A percentile compares a stretch with the other conserved stretches of the same genome.
Evolutionary conservation across 2,113 vertebrate genomes (phyloP).

Genomic region (Sigmodon hispidus): DNA sequence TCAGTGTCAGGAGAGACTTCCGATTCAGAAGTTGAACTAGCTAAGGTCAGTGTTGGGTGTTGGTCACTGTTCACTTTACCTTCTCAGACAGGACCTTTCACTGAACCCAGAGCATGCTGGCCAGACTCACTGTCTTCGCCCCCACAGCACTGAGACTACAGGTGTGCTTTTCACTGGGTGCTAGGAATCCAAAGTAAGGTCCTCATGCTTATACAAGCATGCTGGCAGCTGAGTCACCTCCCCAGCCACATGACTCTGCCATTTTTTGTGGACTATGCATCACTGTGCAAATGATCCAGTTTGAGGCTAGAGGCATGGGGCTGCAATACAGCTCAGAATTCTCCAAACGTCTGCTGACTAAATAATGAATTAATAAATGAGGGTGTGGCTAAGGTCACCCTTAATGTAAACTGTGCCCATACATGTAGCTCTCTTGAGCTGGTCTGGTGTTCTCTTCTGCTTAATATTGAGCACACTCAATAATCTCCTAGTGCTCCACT

Average conservation of each 20-base stretch:
- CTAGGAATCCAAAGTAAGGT: not conserved
- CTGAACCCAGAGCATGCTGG: not conserved
- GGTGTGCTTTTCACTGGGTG: not conserved
- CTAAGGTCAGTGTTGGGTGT: not conserved
- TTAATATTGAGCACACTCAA: conserved; percentile 85
- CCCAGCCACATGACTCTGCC: not conserved
- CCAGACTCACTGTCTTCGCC: not conserved
- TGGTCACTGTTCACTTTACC: no score
- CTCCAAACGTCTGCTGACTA: not conserved
- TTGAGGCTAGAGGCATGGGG: not conserved
- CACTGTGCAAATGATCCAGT: not conserved
- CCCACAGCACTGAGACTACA: not conserved
- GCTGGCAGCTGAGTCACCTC: no score
- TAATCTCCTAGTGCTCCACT: conserved; percentile 75
- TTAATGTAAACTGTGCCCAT: not conserved
- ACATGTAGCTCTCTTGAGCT: not conserved
- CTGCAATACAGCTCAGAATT: not conserved
- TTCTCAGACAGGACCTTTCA: not conserved
- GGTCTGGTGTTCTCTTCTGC: not conserved
- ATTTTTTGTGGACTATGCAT: not conserved
- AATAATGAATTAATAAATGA: not conserved
- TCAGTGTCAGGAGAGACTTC: not conserved
- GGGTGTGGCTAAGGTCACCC: not conserved
- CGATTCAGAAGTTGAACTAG: not conserved
- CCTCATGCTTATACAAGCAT: not conserved